Evolutionary conservation across 2,888 invertebrate genomes (phyloP).

Genomic region (Synergus gifuensis): DNA sequence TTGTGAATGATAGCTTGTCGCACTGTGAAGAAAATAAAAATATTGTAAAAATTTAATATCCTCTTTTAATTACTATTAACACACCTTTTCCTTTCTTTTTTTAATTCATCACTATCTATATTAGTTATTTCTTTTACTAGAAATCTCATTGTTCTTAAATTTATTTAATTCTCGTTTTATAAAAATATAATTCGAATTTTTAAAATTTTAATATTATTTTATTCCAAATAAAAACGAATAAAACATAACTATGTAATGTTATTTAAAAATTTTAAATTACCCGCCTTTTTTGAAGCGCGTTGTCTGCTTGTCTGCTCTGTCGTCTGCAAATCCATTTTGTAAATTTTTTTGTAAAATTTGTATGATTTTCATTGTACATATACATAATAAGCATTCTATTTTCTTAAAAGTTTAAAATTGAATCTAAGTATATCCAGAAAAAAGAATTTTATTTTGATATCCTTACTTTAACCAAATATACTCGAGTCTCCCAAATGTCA

Average conservation of each 20-base stretch:
- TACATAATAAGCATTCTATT: no score
- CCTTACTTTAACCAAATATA: background rate
- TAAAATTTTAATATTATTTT: no score
- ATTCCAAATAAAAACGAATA: background rate
- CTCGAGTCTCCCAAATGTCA: no score
- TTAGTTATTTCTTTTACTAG: background rate
- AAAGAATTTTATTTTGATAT: background rate
- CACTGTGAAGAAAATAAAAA: conserved; percentile 51
- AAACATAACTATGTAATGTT: background rate
- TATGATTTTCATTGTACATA: no score
- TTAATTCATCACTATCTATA: background rate
- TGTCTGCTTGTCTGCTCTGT: background rate
- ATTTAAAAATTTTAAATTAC: background rate
- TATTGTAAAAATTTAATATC: conserved; percentile 7
- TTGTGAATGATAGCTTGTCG: conserved; percentile 57
- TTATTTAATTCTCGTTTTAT: no score
- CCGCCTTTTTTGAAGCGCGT: background rate
- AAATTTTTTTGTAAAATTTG: no score
- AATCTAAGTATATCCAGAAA: no score
- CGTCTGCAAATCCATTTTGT: background rate
- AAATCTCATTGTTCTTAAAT: no score
- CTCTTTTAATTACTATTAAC: background rate
- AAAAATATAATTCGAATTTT: no score
- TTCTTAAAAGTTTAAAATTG: no score
- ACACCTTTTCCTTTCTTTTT: background rate